Conservation (phyloP, 2,888 invertebrate species). For the Lithophane leautieri region DNA sequence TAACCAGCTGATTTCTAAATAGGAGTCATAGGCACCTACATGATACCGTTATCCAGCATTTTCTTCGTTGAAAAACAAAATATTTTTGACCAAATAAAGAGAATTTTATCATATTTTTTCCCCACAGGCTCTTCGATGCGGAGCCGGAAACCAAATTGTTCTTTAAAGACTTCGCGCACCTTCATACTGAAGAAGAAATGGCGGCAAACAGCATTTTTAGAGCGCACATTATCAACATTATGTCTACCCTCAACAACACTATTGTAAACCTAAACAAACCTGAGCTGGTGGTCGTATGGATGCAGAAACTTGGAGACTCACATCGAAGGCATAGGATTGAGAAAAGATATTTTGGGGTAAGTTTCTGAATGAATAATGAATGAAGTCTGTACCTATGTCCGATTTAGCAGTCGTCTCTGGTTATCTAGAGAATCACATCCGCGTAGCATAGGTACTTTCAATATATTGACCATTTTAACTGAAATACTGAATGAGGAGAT, state of each 20-base stretch:
- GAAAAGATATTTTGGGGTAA: conserved; percentile 78
- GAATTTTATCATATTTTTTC: not conserved
- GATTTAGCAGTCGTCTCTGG: no score
- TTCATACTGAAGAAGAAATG: conserved; percentile 70
- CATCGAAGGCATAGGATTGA: conserved; percentile 74
- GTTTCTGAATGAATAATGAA: conserved; percentile 30
- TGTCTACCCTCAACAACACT: conserved; percentile 76
- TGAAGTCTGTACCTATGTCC: no score
- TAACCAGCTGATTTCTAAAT: not conserved
- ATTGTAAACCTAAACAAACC: conserved; percentile 77
- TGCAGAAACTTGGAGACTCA: conserved; percentile 79
- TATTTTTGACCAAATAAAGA: not conserved
- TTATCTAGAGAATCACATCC: not conserved
- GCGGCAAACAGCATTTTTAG: conserved; percentile 73
- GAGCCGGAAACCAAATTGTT: conserved; percentile 75
- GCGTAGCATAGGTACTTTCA: not conserved
- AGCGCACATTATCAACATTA: conserved; percentile 80
- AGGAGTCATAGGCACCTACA: no score
- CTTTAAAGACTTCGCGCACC: conserved; percentile 75
- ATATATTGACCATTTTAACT: not conserved
- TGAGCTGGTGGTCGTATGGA: conserved; percentile 77
- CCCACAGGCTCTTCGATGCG: conserved; percentile 73
- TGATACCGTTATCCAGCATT: not conserved
- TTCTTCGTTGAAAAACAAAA: not conserved
- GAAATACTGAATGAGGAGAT: not conserved